These are phyloP conservation scores for Axinella damicornis DNA, from an alignment of 37 sponge, comb jelly and placozoan species.

Conservation along the genomic window DNA sequence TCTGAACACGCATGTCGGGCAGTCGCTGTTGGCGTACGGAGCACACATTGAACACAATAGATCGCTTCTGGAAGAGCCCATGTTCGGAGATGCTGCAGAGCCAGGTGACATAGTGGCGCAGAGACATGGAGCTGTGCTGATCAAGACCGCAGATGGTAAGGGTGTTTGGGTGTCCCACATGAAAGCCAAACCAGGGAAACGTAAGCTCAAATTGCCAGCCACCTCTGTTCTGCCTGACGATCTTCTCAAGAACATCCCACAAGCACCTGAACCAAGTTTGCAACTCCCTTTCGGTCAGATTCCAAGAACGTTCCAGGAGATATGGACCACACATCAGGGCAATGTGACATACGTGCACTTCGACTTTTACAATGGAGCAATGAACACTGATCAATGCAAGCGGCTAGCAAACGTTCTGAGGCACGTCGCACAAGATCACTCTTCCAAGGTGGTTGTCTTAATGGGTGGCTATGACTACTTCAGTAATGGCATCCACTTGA, in stretches of 20 bases:
- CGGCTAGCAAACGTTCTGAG: not conserved
- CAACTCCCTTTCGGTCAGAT: too few species aligned
- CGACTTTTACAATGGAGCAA: conserved; percentile 27
- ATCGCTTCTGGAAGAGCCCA: too few species aligned
- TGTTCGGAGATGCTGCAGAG: not conserved
- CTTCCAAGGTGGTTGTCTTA: not conserved
- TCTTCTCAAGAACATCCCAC: too few species aligned
- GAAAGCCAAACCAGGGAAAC: not conserved
- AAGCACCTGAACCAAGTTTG: too few species aligned
- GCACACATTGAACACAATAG: too few species aligned
- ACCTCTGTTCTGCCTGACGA: too few species aligned
- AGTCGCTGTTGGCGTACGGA: not conserved
- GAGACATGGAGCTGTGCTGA: conserved; percentile 13
- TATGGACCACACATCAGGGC: too few species aligned
- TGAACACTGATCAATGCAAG: conserved; percentile 14
- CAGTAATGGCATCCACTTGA: conserved; percentile 32
- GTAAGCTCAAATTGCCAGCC: conserved; percentile 26
- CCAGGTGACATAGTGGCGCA: not conserved
- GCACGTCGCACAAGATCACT: not conserved
- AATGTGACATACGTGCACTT: conserved; percentile 25
- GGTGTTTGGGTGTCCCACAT: conserved; percentile 22
- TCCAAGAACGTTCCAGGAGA: too few species aligned
- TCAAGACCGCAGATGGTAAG: conserved; percentile 6
- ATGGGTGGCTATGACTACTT: conserved; percentile 27
- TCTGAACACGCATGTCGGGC: not conserved